phyloP scores from a whole-genome alignment of 2,113 vertebrate species.

The Nestor notabilis region DNA sequence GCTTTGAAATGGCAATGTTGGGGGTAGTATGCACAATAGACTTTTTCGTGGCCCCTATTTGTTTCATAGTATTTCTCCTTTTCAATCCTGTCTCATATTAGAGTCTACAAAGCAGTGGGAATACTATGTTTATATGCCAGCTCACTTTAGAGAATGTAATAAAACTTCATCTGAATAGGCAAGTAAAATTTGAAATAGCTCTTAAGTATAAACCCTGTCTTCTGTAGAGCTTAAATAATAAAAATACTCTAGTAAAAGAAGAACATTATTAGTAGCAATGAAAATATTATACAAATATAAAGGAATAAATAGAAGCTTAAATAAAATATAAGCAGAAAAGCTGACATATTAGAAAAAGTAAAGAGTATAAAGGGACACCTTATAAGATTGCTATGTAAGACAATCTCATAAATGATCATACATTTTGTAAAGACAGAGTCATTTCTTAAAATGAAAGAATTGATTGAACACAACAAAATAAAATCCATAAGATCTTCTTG shows the following conservation, averaged over 20 bases:
- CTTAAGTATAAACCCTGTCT: not conserved
- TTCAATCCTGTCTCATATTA: not conserved
- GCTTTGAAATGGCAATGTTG: not conserved
- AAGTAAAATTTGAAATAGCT: slow-evolving; percentile 14
- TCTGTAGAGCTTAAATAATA: not conserved
- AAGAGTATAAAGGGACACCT: not conserved
- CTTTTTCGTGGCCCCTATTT: not conserved
- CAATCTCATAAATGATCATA: not conserved
- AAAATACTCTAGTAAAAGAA: not conserved
- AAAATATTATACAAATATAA: slow-evolving; percentile 8
- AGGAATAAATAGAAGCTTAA: not conserved
- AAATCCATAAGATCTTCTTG: not conserved
- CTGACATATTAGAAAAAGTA: not conserved
- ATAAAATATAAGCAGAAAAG: not conserved
- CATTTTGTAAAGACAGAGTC: not conserved
- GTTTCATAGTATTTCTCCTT: not conserved
- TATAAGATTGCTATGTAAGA: not conserved
- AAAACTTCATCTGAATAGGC: not conserved
- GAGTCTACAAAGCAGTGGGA: not conserved
- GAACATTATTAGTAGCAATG: not conserved
- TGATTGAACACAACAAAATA: not conserved
- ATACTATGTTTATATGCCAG: not conserved
- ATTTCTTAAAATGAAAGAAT: not conserved
- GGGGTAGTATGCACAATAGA: not conserved
- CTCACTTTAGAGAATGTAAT: not conserved